A percentile compares a stretch with the other conserved stretches of the same genome.
phyloP scores from a whole-genome alignment of 2,113 vertebrate genomes.

The Peromyscus polionotus region DNA sequence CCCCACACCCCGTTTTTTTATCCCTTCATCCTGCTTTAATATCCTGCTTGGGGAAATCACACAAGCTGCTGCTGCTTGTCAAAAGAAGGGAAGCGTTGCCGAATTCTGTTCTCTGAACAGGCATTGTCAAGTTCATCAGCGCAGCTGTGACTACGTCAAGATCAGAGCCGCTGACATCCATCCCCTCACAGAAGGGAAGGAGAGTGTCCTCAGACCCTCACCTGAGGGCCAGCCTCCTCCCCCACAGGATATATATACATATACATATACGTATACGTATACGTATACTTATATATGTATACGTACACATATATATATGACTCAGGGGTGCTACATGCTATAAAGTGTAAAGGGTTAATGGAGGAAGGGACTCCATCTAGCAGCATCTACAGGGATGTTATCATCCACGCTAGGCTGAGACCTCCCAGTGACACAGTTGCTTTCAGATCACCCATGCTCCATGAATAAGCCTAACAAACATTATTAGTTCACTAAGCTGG shows the following conservation, averaged over 20 bases:
- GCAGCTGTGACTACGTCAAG: background rate
- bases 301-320: background rate
- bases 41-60: background rate
- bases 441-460: background rate
- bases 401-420: background rate
- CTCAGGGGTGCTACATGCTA: background rate
- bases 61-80: background rate
- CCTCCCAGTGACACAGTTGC: background rate
- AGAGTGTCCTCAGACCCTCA: no score
- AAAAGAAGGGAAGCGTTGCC: no score
- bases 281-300: no score
- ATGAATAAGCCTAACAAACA: background rate
- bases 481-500: background rate
- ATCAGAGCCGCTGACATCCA: background rate
- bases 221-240: background rate
- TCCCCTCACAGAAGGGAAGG: no score
- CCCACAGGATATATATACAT: no score
- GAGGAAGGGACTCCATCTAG: no score
- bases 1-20: background rate
- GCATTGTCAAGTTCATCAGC: background rate
- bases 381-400: background rate
- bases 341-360: background rate
- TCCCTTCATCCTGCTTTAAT: background rate
- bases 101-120: background rate
- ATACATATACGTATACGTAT: no score